Evolutionary conservation across 2,797 vertebrate genomes (phyloP), one percentile per base, ranked within the genome.

Genomic region (Aphelocoma californica): DNA sequence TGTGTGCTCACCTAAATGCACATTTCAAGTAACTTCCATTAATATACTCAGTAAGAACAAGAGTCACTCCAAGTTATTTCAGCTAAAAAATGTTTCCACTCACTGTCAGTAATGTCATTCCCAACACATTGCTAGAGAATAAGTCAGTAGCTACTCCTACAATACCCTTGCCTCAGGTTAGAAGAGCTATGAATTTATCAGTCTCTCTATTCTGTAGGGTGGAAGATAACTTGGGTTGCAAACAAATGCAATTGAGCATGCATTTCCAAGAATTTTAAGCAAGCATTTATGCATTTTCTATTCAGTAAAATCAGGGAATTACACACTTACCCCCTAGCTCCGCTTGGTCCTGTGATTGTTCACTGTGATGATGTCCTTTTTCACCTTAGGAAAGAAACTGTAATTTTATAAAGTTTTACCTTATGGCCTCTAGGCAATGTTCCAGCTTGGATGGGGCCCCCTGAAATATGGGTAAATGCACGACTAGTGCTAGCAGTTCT

Each of bases 81-180:
- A 92, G 44, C 50, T 75, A 53, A 91, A 77, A 89, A 86, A 86
- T 38, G 15, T 72, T 92, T 75, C 62, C 42, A 66, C 32, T 90
- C n/a, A n/a, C 34, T 86, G 74, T 81, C 82, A 69, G 48, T 84
- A 73, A 88, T 88, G 81, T 81, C 18, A 77, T 93, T 81, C 25
- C 40, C 51, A 79, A 66, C n/a, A 72, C n/a, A 48, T 16, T 83
- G 9, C 50, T 83, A 54, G 57, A 81, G 64, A 81, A 21, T 79
- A 88, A 84, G 48, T 81, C 58, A 91, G 75, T n/a, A 38, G 66
- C 62, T 81, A 50, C 26, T 70, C 48, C 51, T 86, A 58, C 50
- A 79, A 70, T 84, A 75, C 73, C 62, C 47, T 95, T 93, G 82
- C 93, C 85, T 88, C 47, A 32, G 92, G 92, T 92, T 81, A 94